Percentiles rank a stretch among this genome's conserved stretches.
Evolutionary conservation across 2,888 invertebrate genomes (phyloP).

Genomic region (Apodemia zela): DNA sequence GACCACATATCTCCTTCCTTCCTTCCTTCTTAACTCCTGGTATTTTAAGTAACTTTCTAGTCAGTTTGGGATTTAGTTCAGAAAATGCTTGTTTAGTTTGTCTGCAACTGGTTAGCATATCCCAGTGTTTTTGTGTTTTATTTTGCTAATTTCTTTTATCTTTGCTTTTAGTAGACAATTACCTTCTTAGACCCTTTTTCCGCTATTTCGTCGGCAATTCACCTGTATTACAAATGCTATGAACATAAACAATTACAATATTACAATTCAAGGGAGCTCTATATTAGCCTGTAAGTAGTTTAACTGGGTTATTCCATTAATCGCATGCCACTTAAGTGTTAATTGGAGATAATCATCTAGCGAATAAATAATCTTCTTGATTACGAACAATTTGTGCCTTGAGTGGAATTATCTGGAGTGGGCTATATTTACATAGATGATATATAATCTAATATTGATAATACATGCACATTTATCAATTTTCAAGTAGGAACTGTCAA

Average conservation of each 20-base stretch:
- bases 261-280: conserved; percentile 13
- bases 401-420: conserved; percentile 59
- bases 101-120: too few relatives aligned
- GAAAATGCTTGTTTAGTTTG: too few relatives aligned
- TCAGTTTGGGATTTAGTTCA: too few relatives aligned
- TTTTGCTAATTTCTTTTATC: too few relatives aligned
- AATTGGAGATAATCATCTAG: conserved; percentile 68
- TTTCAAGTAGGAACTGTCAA: conserved; percentile 32
- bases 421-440: conserved; percentile 25
- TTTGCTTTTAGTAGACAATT: too few relatives aligned
- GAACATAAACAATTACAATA: background rate
- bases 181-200: too few relatives aligned
- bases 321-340: conserved; percentile 55
- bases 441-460: conserved; percentile 26
- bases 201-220: too few relatives aligned
- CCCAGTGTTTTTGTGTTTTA: too few relatives aligned
- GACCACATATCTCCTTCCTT: too few relatives aligned
- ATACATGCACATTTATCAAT: conserved; percentile 33
- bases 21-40: too few relatives aligned
- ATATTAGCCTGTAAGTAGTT: conserved; percentile 32
- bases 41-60: too few relatives aligned
- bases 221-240: background rate
- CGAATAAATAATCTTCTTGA: conserved; percentile 54
- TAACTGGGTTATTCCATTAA: conserved; percentile 63
- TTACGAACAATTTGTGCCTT: conserved; percentile 38